phyloP scores from a whole-genome alignment of 2,797 vertebrate species.

The Allobates femoralis region DNA sequence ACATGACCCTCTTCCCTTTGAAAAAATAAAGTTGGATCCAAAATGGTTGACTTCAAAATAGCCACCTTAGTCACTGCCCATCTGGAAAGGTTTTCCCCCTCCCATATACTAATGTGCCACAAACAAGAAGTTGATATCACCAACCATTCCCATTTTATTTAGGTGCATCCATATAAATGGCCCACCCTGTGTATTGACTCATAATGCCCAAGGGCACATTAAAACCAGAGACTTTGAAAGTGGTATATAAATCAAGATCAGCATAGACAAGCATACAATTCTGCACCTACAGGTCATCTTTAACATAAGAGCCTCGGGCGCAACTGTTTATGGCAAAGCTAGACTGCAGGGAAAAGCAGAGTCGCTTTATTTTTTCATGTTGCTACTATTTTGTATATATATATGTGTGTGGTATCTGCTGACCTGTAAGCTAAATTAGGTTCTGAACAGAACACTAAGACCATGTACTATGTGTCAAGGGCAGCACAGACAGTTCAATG shows the following conservation, averaged over 20 bases:
- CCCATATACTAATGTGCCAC: too few species aligned
- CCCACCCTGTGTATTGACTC: background rate
- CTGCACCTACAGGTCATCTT: slow-evolving; percentile 8
- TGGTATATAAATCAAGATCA: slow-evolving; percentile 15
- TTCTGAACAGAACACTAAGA: background rate
- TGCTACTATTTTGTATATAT: background rate
- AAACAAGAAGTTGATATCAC: too few species aligned
- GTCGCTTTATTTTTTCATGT: background rate
- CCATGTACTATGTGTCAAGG: background rate
- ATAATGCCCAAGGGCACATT: slow-evolving; percentile 9
- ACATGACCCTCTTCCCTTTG: too few species aligned
- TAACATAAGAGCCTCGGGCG: background rate
- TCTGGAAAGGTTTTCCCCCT: too few species aligned
- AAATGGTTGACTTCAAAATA: too few species aligned
- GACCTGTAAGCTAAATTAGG: background rate
- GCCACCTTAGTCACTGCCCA: too few species aligned
- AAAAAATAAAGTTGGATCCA: too few species aligned
- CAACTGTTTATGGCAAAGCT: slow-evolving; percentile 16
- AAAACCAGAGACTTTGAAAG: background rate
- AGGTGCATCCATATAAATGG: background rate
- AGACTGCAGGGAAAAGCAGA: background rate
- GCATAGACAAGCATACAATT: background rate
- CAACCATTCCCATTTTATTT: too few species aligned
- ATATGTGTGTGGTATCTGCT: background rate
- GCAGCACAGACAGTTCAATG: background rate